Percentiles rank a stretch among this genome's conserved stretches.
These are phyloP conservation scores for Tenodera sinensis DNA, from an alignment of 2,888 invertebrate genomes.

Conservation along the genomic window DNA sequence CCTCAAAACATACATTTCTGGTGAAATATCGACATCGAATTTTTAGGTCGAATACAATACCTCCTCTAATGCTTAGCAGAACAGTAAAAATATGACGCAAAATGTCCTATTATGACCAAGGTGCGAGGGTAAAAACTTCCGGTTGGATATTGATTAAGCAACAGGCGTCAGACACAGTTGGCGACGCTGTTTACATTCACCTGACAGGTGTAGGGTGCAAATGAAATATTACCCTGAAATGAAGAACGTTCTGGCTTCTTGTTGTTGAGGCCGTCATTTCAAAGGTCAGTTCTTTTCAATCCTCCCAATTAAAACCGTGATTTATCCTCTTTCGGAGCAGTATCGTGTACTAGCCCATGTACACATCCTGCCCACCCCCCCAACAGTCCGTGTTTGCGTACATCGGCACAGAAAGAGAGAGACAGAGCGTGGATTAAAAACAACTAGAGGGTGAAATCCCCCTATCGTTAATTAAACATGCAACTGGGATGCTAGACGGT, in stretches of 20 bases:
- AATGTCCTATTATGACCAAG: too few relatives aligned
- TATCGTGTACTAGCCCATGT: neutral
- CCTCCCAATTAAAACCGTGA: neutral
- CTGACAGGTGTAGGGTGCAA: neutral
- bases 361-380: neutral
- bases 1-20: too few relatives aligned
- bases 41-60: too few relatives aligned
- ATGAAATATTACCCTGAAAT: neutral
- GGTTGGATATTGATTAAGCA: neutral
- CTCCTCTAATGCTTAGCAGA: too few relatives aligned
- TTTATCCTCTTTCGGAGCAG: neutral
- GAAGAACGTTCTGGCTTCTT: neutral
- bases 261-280: neutral
- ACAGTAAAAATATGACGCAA: too few relatives aligned
- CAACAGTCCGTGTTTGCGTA: neutral
- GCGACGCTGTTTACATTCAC: neutral
- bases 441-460: neutral
- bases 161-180: neutral
- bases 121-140: too few relatives aligned
- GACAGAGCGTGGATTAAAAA: neutral
- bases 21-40: too few relatives aligned
- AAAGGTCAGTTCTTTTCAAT: neutral
- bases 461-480: constrained; percentile 6
- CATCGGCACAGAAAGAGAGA: neutral
- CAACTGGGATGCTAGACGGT: neutral